These are phyloP conservation scores for Solea solea DNA, from an alignment of 2,113 vertebrate genomes.

Conservation along the genomic window DNA sequence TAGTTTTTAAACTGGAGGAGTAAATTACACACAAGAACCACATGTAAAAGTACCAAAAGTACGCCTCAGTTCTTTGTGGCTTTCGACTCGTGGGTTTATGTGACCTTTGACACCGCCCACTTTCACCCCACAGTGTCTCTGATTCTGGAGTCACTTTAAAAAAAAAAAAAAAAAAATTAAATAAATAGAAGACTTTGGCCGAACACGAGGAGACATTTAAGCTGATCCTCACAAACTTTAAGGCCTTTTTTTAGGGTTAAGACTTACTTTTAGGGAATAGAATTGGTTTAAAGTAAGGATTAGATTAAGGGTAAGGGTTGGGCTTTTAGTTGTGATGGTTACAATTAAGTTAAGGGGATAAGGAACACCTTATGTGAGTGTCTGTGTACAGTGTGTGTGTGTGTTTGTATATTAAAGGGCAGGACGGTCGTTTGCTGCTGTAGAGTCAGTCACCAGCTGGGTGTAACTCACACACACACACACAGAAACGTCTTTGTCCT, in stretches of 20 bases:
- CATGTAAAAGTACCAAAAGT: background rate
- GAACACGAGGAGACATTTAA: no score
- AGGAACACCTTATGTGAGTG: background rate
- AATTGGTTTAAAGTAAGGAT: no score
- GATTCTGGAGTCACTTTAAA: background rate
- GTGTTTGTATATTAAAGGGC: conserved; percentile 6
- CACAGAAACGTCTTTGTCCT: conserved; percentile 67
- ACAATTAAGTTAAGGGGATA: no score
- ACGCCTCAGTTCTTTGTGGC: conserved; percentile 6
- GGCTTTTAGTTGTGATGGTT: no score
- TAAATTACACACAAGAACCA: conserved; percentile 33
- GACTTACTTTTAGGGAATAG: no score
- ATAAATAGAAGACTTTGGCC: no score
- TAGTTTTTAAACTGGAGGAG: conserved; percentile 8
- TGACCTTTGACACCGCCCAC: conserved; percentile 12
- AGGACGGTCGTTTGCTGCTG: background rate
- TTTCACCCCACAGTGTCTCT: background rate
- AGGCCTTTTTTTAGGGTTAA: no score
- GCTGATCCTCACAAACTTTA: no score
- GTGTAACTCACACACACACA: conserved; percentile 45
- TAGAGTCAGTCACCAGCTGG: conserved; percentile 28
- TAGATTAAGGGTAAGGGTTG: no score
- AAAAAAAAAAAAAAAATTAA: background rate
- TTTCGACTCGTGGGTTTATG: background rate
- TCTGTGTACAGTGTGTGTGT: background rate